Base-by-base conservation (phyloP, 1,140 invertebrate genomes). In the Drosophila parabipectinata region DNA sequence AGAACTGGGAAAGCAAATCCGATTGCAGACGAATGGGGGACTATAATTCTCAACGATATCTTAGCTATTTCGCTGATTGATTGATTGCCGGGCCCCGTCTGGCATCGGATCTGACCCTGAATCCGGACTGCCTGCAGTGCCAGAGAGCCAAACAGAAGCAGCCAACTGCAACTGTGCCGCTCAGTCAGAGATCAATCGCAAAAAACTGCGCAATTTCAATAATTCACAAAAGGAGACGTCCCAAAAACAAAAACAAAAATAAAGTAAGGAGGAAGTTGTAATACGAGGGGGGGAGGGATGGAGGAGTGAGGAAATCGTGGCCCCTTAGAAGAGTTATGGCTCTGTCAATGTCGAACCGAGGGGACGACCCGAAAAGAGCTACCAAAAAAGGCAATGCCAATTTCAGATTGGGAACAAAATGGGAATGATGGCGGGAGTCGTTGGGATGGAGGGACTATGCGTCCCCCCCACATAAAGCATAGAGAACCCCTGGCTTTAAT, bases 151-250 rank as follows among this genome's bases (percentile, higher is more conserved):
- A 69, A 48, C 67, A 71, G 67, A 71, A 71, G 67, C 67, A 30
- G 37, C 60, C 47, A 50, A 24, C 34, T 37, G 45, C 66, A 72
- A 44, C 41, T 44, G 41, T 15, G 41, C 41, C 5, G 7, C 48
- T 41, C 30, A 62, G 68, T 50, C 67, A 34, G 64, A 58, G 71
- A 71, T 78, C 79, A 83, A 83, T 83, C 71, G 73, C 48, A 74
- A 71, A 64, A 63, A 75, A 74, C 68, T 67, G 81, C 66, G 81
- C 83, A 87, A 87, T 87, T 87, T 87, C 83, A 87, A 87, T 87
- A 87, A 88, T 88, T 88, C 83, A 87, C 83, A 77, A 88, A 83
- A 79, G 83, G 82, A 78, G 78, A 85, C 59, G 62, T 72, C 58
- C 60, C 68, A 60, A 60, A 39, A 52, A 51, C 10, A 37, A 37